phyloP scores from a whole-genome alignment of 1,140 invertebrate genomes.

The Drosophila funebris region DNA sequence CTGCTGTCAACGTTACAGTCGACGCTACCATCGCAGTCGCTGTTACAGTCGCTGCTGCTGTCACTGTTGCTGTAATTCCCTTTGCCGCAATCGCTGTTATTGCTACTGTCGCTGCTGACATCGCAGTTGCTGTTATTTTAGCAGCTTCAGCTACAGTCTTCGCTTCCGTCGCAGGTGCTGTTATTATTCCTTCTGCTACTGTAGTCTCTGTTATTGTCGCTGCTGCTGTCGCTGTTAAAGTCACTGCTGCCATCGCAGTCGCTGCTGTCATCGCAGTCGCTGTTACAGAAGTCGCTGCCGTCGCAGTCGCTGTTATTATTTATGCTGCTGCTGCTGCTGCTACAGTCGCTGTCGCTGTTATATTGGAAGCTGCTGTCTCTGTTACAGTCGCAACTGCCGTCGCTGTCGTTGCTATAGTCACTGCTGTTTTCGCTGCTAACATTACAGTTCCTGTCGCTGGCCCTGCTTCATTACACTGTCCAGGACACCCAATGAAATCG shows the following conservation, averaged over 20 bases:
- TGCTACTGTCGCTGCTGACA: not conserved
- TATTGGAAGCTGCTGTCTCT: too few relatives aligned
- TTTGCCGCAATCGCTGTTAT: not conserved
- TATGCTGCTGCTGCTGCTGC: too few relatives aligned
- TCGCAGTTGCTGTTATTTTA: too few relatives aligned
- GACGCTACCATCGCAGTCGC: too few relatives aligned
- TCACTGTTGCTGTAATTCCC: not conserved
- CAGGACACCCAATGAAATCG: too few relatives aligned
- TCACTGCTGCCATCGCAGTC: not conserved
- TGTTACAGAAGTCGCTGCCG: not conserved
- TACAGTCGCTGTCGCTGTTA: too few relatives aligned
- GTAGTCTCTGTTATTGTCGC: not conserved
- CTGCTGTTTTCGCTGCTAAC: too few relatives aligned
- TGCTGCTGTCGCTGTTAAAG: not conserved
- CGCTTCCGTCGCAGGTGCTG: not conserved
- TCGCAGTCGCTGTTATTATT: not conserved
- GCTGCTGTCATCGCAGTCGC: not conserved
- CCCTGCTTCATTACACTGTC: too few relatives aligned
- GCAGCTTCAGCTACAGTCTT: not conserved
- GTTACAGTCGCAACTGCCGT: too few relatives aligned
- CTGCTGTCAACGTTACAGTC: not conserved
- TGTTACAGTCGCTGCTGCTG: not conserved
- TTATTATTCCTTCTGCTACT: not conserved
- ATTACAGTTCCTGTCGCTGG: too few relatives aligned
- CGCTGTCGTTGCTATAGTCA: too few relatives aligned